Evolutionary conservation across 1,140 invertebrate genomes (phyloP), one percentile per base, ranked within the genome.

Genomic region (Babylonia areolata): DNA sequence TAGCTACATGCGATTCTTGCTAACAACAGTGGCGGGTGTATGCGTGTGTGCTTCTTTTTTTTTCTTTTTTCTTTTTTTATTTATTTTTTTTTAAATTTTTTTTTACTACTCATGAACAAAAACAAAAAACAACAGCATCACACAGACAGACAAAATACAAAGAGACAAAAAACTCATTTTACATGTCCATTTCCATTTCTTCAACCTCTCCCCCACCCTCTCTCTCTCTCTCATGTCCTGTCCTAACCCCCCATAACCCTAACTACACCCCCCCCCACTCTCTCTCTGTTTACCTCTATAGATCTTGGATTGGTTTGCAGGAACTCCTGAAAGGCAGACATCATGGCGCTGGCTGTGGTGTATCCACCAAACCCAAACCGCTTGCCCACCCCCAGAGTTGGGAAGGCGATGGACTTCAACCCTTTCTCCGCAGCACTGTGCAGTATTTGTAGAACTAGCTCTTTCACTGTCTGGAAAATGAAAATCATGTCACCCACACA

Each of bases 361-460:
- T 78, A 64, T 33, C 46, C n/a, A n/a, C 54, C 37, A 58, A 40
- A 81, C 31, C 77, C 73, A 23, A 85, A 81, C 31, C 46, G 37
- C 1, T 35, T 81, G 3, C 85, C 81, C 17, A 42, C 51, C 23
- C 85, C 81, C 3, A 81, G 11, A 3, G 78, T 37, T n/a, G 78
- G 64, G 23, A 85, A 81, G 15, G 78, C 84, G 39, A 81, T 88
- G 12, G 78, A 75, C 28, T 35, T 80, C 3, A 39, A 71, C n/a
- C 82, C 42, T 17, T 83, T 51, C 75, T 84, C 28, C 28, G 58
- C 33, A 3, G 77, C 77, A 5, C 20, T 20, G 37, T 39, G 35
- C 17, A 82, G 64, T 33, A 54, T 37, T 28, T 82, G 11, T 23
- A 69, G 54, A 12, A 71, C 58, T n/a, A 82, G 54, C 31, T 28